phyloP scores from a whole-genome alignment of 2,113 vertebrate species.

The Nannobrachium achirus region DNA sequence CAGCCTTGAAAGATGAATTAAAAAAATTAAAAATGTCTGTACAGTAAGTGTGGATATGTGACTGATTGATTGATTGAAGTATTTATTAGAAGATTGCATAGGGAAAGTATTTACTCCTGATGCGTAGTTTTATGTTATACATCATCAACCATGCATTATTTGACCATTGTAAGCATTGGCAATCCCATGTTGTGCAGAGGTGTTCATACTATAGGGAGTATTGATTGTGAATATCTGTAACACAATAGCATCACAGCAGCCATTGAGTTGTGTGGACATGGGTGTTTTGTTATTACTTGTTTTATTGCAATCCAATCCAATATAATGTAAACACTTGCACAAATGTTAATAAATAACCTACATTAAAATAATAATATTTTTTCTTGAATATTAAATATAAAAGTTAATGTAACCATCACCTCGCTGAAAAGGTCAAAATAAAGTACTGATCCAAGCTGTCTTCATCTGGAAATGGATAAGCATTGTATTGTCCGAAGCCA shows the following conservation, averaged over 20 bases:
- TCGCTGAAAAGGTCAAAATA: slow-evolving; percentile 12
- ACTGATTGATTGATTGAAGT: too few species aligned
- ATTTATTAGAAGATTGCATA: neutral
- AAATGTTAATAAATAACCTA: neutral
- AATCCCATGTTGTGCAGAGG: too few species aligned
- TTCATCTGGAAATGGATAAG: too few species aligned
- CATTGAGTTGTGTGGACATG: neutral
- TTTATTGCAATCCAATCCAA: neutral
- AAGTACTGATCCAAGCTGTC: too few species aligned
- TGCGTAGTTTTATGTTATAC: neutral
- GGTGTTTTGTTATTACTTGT: too few species aligned
- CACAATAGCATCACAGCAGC: neutral
- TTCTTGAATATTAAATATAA: neutral
- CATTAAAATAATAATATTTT: slow-evolving; percentile 11
- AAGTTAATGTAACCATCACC: slow-evolving; percentile 7
- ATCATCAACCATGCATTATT: neutral
- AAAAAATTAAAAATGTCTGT: too few species aligned
- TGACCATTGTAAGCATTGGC: neutral
- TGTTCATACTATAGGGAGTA: neutral
- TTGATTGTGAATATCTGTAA: neutral
- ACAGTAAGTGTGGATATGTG: too few species aligned
- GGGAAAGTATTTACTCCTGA: neutral
- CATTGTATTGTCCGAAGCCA: slow-evolving; percentile 8
- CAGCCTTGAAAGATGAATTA: too few species aligned
- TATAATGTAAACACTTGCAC: neutral